These are phyloP conservation scores for Helobdella robusta DNA, from an alignment of 2,888 invertebrate species.

Conservation along the genomic window DNA sequence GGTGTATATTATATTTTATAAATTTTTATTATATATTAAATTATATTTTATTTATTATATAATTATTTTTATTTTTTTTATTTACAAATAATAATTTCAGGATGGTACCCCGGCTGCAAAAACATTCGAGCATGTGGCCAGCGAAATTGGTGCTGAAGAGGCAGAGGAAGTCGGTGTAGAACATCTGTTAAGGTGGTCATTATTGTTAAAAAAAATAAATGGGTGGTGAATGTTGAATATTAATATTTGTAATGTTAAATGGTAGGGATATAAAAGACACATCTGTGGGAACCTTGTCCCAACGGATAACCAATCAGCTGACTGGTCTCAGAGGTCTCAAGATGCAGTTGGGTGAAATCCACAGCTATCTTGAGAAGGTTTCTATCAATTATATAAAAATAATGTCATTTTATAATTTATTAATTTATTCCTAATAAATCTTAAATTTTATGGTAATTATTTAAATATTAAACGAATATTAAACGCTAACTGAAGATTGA, in stretches of 20 bases:
- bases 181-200: slow-evolving; percentile 79
- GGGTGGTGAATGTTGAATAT: no score
- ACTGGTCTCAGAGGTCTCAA: slow-evolving; percentile 87
- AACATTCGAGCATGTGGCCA: slow-evolving; percentile 97
- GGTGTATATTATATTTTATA: neutral
- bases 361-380: slow-evolving; percentile 69
- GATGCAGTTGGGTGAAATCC: slow-evolving; percentile 81
- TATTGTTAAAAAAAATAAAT: no score
- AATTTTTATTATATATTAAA: neutral
- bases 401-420: no score
- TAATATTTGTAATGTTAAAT: no score
- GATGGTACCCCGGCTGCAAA: slow-evolving; percentile 97
- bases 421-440: no score
- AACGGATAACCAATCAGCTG: slow-evolving; percentile 89
- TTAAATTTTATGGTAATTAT: no score
- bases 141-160: slow-evolving; percentile 99
- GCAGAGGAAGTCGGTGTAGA: slow-evolving; percentile 99
- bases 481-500: no score
- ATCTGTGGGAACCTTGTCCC: slow-evolving; percentile 65
- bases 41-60: neutral
- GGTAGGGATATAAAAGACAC: slow-evolving; percentile 50
- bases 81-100: slow-evolving; percentile 42
- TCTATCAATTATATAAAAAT: slow-evolving; percentile 52
- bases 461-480: no score
- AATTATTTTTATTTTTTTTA: neutral